These are phyloP conservation scores for Crypturellus tataupa DNA, from an alignment of 2,797 vertebrate genomes.

Conservation along the genomic window DNA sequence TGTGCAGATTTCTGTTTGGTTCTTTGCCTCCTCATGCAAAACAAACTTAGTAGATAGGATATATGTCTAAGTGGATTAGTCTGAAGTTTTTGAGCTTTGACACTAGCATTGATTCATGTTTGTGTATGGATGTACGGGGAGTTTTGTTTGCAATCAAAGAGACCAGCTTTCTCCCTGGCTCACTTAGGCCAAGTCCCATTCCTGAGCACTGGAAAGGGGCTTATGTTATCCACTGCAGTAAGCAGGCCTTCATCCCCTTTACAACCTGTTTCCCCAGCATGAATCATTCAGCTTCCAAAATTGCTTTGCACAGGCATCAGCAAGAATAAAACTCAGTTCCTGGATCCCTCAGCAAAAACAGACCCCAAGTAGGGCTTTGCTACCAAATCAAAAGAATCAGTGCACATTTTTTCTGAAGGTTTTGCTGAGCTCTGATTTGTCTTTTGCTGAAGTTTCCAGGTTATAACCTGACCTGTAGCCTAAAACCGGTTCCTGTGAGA, in stretches of 20 bases:
- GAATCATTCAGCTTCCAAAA: not conserved
- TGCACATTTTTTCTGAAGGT: not conserved
- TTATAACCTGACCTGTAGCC: not conserved
- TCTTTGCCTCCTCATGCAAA: not conserved
- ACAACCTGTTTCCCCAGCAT: not conserved
- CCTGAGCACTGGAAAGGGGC: not conserved
- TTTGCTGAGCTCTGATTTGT: not conserved
- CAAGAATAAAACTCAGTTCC: not conserved
- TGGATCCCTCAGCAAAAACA: not conserved
- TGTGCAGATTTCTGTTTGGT: not conserved
- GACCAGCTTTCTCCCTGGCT: not conserved
- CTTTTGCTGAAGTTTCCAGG: constrained; percentile 23
- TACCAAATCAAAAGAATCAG: not conserved
- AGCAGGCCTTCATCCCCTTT: not conserved
- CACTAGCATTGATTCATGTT: not conserved
- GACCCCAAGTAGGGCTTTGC: not conserved
- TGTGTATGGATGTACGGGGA: fast-evolving
- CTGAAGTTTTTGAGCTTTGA: not conserved
- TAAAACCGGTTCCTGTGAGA: not conserved
- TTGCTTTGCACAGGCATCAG: not conserved
- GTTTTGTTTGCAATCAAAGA: not conserved
- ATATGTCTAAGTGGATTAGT: not conserved
- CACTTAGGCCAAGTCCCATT: not conserved
- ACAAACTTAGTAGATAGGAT: not conserved
- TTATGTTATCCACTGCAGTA: not conserved